Evolutionary conservation across 2,113 vertebrate genomes (phyloP).

Genomic region (Thunnus thynnus): DNA sequence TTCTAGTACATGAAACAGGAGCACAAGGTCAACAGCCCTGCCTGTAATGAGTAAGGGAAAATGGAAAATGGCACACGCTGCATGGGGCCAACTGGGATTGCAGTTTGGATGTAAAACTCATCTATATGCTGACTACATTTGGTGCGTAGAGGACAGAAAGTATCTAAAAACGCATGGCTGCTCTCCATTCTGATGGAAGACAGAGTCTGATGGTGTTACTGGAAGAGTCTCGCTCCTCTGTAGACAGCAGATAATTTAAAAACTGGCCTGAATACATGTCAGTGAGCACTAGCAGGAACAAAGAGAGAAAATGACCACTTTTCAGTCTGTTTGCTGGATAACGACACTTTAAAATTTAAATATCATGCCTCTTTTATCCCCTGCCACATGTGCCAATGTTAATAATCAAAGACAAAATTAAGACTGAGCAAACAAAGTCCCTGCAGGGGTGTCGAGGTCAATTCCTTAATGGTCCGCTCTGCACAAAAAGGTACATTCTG

Average conservation of each 20-base stretch:
- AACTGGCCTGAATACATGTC: constrained; percentile 2
- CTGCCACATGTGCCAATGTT: constrained; percentile 43
- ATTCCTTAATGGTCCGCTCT: constrained; percentile 67
- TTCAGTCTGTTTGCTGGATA: constrained; percentile 10
- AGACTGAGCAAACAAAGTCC: constrained; percentile 60
- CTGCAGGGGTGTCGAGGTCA: constrained; percentile 74
- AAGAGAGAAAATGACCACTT: constrained; percentile 1
- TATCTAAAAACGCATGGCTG: constrained; percentile 46
- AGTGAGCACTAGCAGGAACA: neutral
- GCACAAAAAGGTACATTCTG: constrained; percentile 81
- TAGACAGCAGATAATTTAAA: neutral
- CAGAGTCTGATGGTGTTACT: neutral
- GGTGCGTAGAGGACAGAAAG: constrained; percentile 19
- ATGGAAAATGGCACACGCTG: constrained; percentile 70
- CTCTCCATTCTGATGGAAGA: constrained; percentile 23
- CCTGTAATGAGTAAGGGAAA: constrained; percentile 72
- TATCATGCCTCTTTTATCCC: constrained; percentile 11
- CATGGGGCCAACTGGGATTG: constrained; percentile 53
- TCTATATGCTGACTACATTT: constrained; percentile 70
- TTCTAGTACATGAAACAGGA: constrained; percentile 69
- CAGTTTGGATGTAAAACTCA: constrained; percentile 59
- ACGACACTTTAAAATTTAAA: constrained; percentile 38
- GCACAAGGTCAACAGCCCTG: constrained; percentile 76
- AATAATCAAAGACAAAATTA: constrained; percentile 54
- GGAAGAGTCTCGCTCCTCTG: neutral